phyloP scores from a whole-genome alignment of 2,797 vertebrate genomes.

The Urophycis tenuis region DNA sequence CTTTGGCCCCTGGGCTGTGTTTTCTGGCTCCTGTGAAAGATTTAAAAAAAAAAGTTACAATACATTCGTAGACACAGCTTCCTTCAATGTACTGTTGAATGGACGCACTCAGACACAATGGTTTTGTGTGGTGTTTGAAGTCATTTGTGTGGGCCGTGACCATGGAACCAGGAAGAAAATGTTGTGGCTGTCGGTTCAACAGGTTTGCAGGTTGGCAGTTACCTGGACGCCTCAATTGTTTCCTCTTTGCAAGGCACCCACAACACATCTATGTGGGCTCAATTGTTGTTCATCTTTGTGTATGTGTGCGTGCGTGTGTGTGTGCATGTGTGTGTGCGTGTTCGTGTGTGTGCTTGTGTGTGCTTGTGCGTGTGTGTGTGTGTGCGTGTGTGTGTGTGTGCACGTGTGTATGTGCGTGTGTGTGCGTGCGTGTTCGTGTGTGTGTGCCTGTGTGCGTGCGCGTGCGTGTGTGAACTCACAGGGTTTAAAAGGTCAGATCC shows the following conservation, averaged over 20 bases:
- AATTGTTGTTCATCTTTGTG: no score
- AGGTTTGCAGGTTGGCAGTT: conserved; percentile 1
- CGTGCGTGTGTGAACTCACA: conserved; percentile 51
- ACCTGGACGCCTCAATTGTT: not conserved
- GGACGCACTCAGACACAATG: not conserved
- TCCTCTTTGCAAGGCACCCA: not conserved
- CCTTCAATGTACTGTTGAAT: not conserved
- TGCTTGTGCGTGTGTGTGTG: no score
- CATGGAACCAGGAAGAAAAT: not conserved
- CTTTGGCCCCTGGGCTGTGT: no score
- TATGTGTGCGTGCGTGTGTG: no score
- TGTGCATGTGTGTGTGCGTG: no score
- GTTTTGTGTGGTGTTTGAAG: not conserved
- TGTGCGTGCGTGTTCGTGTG: conserved; percentile 12
- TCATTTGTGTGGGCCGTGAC: not conserved
- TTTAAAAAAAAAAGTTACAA: not conserved
- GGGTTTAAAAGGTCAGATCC: conserved; percentile 44
- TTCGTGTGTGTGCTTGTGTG: no score
- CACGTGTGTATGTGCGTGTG: not conserved
- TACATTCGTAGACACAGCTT: not conserved
- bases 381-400: not conserved
- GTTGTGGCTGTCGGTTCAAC: not conserved
- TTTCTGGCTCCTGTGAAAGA: not conserved
- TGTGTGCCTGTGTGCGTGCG: conserved; percentile 1
- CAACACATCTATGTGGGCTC: not conserved